A percentile compares a stretch with the other conserved stretches of the same genome.
phyloP scores from a whole-genome alignment of 1,140 invertebrate species.

The Drosophila trapezifrons region DNA sequence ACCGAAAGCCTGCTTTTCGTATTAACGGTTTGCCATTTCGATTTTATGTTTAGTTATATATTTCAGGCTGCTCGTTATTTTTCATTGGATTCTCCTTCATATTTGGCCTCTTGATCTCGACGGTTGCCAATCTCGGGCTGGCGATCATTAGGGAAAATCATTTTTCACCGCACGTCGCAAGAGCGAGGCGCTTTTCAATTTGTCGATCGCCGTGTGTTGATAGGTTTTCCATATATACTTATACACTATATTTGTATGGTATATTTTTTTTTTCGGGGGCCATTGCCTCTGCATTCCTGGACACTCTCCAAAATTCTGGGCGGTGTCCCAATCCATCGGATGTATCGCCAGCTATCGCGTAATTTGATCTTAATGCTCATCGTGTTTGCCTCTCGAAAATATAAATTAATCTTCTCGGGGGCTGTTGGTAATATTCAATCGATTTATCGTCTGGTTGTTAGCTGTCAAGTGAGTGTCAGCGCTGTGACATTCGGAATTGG shows the following conservation, averaged over 20 bases:
- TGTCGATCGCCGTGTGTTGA: slow-evolving; percentile 68
- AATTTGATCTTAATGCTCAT: slow-evolving; percentile 80
- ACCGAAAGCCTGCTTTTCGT: slow-evolving; percentile 29
- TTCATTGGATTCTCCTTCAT: slow-evolving; percentile 70
- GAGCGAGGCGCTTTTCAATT: slow-evolving; percentile 54
- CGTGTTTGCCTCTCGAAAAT: slow-evolving; percentile 62
- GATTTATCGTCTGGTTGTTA: slow-evolving; percentile 76
- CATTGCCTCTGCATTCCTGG: slow-evolving; percentile 69
- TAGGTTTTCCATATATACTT: slow-evolving; percentile 17
- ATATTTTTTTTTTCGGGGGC: slow-evolving; percentile 46
- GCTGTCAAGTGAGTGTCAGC: slow-evolving; percentile 77
- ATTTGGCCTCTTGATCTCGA: slow-evolving; percentile 78
- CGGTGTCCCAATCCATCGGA: slow-evolving; percentile 39
- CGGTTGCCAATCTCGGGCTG: slow-evolving; percentile 25
- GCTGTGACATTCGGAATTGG: slow-evolving; percentile 77
- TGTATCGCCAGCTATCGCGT: slow-evolving; percentile 67
- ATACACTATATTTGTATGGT: neutral
- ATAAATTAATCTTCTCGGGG: slow-evolving; percentile 72
- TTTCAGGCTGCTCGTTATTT: slow-evolving; percentile 76
- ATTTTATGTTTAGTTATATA: slow-evolving; percentile 81
- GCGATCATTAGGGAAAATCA: slow-evolving; percentile 68
- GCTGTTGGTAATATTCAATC: slow-evolving; percentile 68
- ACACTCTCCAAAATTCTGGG: slow-evolving; percentile 24
- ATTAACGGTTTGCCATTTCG: slow-evolving; percentile 78
- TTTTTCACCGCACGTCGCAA: slow-evolving; percentile 70